A percentile compares a stretch with the other conserved stretches of the same genome.
phyloP scores from a whole-genome alignment of 2,113 vertebrate species.

The Diadophis punctatus region DNA sequence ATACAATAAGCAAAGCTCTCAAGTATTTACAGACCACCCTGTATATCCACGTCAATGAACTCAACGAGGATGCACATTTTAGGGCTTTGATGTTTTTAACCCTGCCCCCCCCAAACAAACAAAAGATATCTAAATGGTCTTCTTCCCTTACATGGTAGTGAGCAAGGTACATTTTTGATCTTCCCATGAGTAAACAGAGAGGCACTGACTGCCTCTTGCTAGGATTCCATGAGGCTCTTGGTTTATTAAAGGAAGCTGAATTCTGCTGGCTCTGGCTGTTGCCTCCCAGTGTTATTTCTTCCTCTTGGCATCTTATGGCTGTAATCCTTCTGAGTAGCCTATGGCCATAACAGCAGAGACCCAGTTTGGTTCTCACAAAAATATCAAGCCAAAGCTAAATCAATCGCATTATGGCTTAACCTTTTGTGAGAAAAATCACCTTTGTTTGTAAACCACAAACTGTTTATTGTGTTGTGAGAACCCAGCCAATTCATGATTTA shows the following conservation, averaged over 20 bases:
- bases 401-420: background rate
- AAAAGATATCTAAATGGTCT: constrained; percentile 14
- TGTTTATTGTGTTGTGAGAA: background rate
- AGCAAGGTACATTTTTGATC: constrained; percentile 61
- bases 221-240: constrained; percentile 1
- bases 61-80: constrained; percentile 61
- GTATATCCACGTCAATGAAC: constrained; percentile 59
- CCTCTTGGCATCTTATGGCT: constrained; percentile 5
- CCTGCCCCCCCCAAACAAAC: constrained; percentile 32
- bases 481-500: background rate
- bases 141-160: constrained; percentile 62
- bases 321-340: constrained; percentile 4
- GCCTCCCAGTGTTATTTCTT: background rate
- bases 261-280: constrained; percentile 14
- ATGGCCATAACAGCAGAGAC: constrained; percentile 18
- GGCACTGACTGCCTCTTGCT: constrained; percentile 1
- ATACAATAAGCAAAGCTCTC: constrained; percentile 64
- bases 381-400: background rate
- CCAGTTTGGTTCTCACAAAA: background rate
- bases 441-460: background rate
- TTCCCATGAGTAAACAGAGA: constrained; percentile 33
- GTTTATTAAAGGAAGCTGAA: constrained; percentile 6
- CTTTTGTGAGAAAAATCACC: background rate
- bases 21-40: constrained; percentile 69
- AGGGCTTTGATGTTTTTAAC: constrained; percentile 59